A percentile compares a stretch with the other conserved stretches of the same genome.
Conservation (phyloP, 2,797 vertebrate genomes). For the Toxotes lorentzi region DNA sequence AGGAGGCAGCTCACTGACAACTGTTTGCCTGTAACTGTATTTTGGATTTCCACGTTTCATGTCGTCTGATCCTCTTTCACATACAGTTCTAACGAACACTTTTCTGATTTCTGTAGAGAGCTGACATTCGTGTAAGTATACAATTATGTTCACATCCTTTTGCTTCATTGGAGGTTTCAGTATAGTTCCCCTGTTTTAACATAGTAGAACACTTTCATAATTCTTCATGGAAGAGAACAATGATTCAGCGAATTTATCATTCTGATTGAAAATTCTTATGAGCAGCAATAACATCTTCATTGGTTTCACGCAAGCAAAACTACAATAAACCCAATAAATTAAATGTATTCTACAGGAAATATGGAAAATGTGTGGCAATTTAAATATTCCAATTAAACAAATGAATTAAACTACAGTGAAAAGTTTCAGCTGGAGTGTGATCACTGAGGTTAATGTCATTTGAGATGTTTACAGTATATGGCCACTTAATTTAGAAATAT, state of each 20-base stretch:
- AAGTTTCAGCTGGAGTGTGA: background rate
- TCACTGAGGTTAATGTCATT: background rate
- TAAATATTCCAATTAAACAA: background rate
- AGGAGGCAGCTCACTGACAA: constrained; percentile 8
- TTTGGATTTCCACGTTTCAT: constrained; percentile 30
- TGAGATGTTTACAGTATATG: background rate
- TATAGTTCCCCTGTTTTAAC: background rate
- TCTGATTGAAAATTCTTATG: background rate
- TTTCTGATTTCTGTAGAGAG: background rate
- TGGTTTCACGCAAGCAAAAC: background rate
- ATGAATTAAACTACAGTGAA: background rate
- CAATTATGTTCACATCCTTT: background rate
- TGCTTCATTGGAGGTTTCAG: background rate
- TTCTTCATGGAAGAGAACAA: background rate
- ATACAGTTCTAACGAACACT: background rate
- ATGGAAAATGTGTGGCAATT: background rate
- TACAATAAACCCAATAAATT: background rate
- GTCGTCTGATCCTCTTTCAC: background rate
- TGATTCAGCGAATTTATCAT: background rate
- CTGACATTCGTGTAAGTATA: background rate
- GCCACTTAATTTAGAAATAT: background rate
- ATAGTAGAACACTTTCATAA: background rate
- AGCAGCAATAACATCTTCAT: too few relatives aligned
- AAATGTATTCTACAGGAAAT: background rate
- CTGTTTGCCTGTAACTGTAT: constrained; percentile 7